These are phyloP conservation scores for Lipophrys pholis DNA, from an alignment of 2,113 vertebrate species.

Conservation along the genomic window DNA sequence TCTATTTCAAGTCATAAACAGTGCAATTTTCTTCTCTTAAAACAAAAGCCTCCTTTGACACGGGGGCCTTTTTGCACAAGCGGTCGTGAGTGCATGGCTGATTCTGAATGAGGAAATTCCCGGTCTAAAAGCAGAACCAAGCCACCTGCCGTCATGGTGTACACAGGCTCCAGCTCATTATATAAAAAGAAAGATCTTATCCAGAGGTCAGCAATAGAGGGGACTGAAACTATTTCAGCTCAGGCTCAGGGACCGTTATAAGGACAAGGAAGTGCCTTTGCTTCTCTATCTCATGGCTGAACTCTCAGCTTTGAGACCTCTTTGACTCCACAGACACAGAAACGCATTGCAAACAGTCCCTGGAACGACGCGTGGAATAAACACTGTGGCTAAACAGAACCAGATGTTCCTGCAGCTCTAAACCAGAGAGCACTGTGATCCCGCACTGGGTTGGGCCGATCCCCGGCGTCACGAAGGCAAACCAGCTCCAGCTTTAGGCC, in stretches of 20 bases:
- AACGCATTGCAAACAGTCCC: slow-evolving; percentile 69
- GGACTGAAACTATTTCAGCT: slow-evolving; percentile 25
- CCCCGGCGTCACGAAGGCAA: slow-evolving; percentile 62
- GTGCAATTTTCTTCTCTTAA: slow-evolving; percentile 61
- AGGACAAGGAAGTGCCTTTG: slow-evolving; percentile 3
- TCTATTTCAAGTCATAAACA: slow-evolving; percentile 55
- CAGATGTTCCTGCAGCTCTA: slow-evolving; percentile 73
- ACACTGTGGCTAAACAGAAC: slow-evolving; percentile 70
- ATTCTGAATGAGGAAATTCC: slow-evolving; percentile 24
- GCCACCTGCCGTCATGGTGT: slow-evolving; percentile 50
- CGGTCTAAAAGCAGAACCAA: slow-evolving; percentile 38
- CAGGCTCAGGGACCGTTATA: slow-evolving; percentile 3
- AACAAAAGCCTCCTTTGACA: slow-evolving; percentile 59
- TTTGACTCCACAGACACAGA: slow-evolving; percentile 40
- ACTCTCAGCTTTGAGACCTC: slow-evolving; percentile 52
- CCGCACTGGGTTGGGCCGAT: slow-evolving; percentile 61
- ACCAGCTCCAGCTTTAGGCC: slow-evolving; percentile 63
- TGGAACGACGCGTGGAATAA: slow-evolving; percentile 73
- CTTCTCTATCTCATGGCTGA: slow-evolving; percentile 56
- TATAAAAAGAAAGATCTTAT: slow-evolving; percentile 7
- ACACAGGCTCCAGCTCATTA: slow-evolving; percentile 24
- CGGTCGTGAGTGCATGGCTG: slow-evolving; percentile 16
- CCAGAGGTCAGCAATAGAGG: background rate
- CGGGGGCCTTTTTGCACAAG: slow-evolving; percentile 14
- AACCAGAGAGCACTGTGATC: slow-evolving; percentile 57